phyloP scores from a whole-genome alignment of 2,797 vertebrate species.

The Xenentodon cancila region DNA sequence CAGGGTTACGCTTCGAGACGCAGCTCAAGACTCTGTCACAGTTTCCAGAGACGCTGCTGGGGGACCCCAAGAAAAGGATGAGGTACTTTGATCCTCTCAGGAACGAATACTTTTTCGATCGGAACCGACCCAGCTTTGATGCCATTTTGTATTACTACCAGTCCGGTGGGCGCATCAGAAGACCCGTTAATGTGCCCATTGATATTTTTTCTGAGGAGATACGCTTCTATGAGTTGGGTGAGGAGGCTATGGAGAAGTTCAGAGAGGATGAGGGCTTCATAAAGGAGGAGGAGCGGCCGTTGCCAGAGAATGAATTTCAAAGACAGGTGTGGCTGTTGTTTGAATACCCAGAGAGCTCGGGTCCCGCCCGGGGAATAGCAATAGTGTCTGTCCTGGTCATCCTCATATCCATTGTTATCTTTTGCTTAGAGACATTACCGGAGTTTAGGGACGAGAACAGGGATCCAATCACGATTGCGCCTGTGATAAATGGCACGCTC shows the following conservation, averaged over 20 bases:
- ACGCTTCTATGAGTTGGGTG: slow-evolving; percentile 96
- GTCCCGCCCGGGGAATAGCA: slow-evolving; percentile 94
- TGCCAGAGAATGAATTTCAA: slow-evolving; percentile 94
- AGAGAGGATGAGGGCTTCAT: slow-evolving; percentile 98
- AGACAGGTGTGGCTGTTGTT: slow-evolving; percentile 98
- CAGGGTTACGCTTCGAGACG: slow-evolving; percentile 95
- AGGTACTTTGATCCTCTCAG: slow-evolving; percentile 97
- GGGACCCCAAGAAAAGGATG: slow-evolving; percentile 96
- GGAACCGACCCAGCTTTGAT: slow-evolving; percentile 97
- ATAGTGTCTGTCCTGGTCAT: slow-evolving; percentile 98
- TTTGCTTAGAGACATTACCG: slow-evolving; percentile 96
- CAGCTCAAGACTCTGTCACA: slow-evolving; percentile 97
- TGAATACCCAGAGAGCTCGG: slow-evolving; percentile 97
- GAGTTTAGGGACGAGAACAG: slow-evolving; percentile 95
- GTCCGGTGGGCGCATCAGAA: slow-evolving; percentile 94
- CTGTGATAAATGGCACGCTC: slow-evolving; percentile 77
- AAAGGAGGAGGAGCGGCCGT: slow-evolving; percentile 94
- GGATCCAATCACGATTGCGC: slow-evolving; percentile 77
- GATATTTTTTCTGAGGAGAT: slow-evolving; percentile 99
- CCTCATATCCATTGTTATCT: slow-evolving; percentile 98
- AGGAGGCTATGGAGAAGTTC: slow-evolving; percentile 99
- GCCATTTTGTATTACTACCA: slow-evolving; percentile 99
- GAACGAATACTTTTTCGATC: slow-evolving; percentile 99
- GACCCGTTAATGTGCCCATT: slow-evolving; percentile 97
- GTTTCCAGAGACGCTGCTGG: slow-evolving; percentile 96